These are phyloP conservation scores for Cyanistes caeruleus DNA, from an alignment of 2,113 vertebrate genomes.

Conservation along the genomic window DNA sequence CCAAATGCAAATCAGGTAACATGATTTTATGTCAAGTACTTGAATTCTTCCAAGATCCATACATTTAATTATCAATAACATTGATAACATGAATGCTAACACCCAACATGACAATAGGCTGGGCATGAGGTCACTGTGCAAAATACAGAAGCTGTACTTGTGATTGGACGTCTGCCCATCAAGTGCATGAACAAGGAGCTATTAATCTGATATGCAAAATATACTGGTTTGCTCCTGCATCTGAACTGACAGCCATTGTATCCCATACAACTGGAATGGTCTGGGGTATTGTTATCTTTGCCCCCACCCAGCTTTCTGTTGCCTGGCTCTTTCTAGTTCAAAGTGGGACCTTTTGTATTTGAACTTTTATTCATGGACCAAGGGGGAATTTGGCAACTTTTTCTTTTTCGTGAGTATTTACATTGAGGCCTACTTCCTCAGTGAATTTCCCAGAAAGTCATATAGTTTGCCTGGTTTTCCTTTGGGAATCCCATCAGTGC, in stretches of 20 bases:
- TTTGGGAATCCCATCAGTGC: accelerated
- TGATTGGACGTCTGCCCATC: background rate
- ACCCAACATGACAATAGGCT: background rate
- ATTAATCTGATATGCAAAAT: background rate
- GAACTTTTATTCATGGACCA: background rate
- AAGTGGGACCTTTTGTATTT: background rate
- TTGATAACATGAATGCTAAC: background rate
- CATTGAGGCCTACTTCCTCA: background rate
- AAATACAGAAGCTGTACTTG: background rate
- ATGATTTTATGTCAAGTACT: background rate
- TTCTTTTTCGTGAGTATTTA: background rate
- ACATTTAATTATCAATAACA: background rate
- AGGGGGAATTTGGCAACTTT: background rate
- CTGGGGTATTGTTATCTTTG: background rate
- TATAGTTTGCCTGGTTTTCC: background rate
- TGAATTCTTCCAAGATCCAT: background rate
- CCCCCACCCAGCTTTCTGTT: background rate
- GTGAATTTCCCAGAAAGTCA: background rate
- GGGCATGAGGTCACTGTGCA: background rate
- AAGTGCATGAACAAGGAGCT: background rate
- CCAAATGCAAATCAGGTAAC: background rate
- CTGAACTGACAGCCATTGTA: background rate
- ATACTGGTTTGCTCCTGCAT: background rate
- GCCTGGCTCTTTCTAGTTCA: background rate
- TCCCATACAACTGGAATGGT: background rate